Evolutionary conservation across 1,140 invertebrate genomes (phyloP).

Genomic region (Zaprionus ghesquierei): DNA sequence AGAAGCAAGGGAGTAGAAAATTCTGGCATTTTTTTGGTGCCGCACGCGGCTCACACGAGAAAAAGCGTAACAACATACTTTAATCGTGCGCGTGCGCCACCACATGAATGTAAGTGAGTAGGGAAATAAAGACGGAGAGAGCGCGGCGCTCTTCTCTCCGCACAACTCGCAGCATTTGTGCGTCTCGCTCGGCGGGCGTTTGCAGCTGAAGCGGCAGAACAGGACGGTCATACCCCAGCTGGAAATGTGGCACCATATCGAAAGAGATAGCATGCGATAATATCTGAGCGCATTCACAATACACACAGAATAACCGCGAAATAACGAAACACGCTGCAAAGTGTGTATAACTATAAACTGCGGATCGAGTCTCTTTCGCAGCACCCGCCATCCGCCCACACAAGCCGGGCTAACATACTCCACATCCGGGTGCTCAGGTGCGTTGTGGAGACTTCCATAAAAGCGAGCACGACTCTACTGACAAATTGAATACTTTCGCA

Average conservation of each 20-base stretch:
- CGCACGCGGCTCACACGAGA: slow-evolving; percentile 36
- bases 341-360: slow-evolving; percentile 8
- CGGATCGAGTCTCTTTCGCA: not conserved
- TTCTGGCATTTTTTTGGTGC: slow-evolving; percentile 46
- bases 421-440: not conserved
- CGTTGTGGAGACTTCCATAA: slow-evolving; percentile 1
- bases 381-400: not conserved
- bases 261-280: slow-evolving; percentile 4
- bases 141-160: slow-evolving; percentile 46
- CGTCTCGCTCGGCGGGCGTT: slow-evolving; percentile 41
- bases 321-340: not conserved
- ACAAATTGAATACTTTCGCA: not conserved
- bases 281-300: slow-evolving; percentile 5
- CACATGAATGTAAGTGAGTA: slow-evolving; percentile 59
- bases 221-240: slow-evolving; percentile 24
- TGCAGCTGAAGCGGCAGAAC: slow-evolving; percentile 41
- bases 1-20: not conserved
- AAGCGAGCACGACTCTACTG: slow-evolving; percentile 3
- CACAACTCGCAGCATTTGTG: not conserved
- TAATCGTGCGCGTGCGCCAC: slow-evolving; percentile 29
- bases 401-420: not conserved
- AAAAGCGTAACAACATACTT: slow-evolving; percentile 69
- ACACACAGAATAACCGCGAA: not conserved
- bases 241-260: not conserved
- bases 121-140: slow-evolving; percentile 12